Conservation (phyloP, 2,797 vertebrate genomes). For the Amazona ochrocephala region DNA sequence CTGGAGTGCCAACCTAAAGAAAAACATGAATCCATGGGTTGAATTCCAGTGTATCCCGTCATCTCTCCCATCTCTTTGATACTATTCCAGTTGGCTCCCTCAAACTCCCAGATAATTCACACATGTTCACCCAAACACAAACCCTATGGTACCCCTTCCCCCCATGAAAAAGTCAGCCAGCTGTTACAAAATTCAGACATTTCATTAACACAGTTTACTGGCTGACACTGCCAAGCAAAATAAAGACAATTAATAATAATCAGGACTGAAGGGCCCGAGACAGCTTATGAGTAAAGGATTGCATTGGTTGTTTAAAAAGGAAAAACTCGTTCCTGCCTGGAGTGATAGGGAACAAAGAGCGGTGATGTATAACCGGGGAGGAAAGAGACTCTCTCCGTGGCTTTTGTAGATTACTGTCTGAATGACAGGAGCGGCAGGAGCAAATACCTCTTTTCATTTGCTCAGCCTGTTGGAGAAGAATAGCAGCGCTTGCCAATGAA, state of each 20-base stretch:
- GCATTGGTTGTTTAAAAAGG: slow-evolving; percentile 40
- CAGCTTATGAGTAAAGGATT: slow-evolving; percentile 38
- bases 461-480: slow-evolving; percentile 64
- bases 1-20: neutral
- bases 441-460: slow-evolving; percentile 64
- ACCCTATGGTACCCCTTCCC: neutral
- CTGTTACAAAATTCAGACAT: slow-evolving; percentile 51
- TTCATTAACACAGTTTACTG: slow-evolving; percentile 50
- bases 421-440: slow-evolving; percentile 50
- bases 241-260: slow-evolving; percentile 45
- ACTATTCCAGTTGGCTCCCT: neutral
- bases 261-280: slow-evolving; percentile 22
- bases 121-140: neutral
- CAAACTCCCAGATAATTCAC: neutral
- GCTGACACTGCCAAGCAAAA: slow-evolving; percentile 57
- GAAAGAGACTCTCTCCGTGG: slow-evolving; percentile 21
- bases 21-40: neutral
- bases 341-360: slow-evolving; percentile 55
- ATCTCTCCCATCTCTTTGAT: neutral
- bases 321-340: slow-evolving; percentile 34
- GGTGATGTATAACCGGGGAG: slow-evolving; percentile 25
- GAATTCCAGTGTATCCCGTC: neutral
- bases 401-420: slow-evolving; percentile 36
- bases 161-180: neutral
- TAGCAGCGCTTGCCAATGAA: slow-evolving; percentile 44